phyloP scores from a whole-genome alignment of 92 coral and sea anemone species.

The Palythoa grandis region DNA sequence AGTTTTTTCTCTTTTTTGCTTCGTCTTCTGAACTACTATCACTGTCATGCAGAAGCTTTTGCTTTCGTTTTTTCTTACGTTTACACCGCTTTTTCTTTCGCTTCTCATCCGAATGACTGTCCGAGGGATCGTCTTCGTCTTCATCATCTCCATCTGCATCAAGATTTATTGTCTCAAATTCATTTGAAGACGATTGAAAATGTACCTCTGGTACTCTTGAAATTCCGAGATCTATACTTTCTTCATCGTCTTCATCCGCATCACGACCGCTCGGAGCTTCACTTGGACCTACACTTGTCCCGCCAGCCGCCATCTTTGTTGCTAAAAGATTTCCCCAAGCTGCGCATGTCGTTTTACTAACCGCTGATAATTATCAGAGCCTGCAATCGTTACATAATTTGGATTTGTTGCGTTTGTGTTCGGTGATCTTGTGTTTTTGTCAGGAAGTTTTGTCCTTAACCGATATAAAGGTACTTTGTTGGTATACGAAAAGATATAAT shows the following conservation, averaged over 20 bases:
- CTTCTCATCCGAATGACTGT: conserved; percentile 71
- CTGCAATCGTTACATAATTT: conserved; percentile 42
- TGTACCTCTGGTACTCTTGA: conserved; percentile 62
- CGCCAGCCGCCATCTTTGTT: conserved; percentile 78
- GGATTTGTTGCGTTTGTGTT: conserved; percentile 30
- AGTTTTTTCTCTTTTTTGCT: conserved; percentile 46
- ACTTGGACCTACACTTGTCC: conserved; percentile 49
- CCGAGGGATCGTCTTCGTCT: conserved; percentile 73
- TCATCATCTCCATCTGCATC: conserved; percentile 96
- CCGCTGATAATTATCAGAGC: conserved; percentile 25
- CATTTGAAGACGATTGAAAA: conserved; percentile 57
- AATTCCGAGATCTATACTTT: conserved; percentile 71
- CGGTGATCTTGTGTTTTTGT: neutral
- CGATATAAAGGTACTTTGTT: conserved; percentile 16
- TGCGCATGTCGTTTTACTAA: conserved; percentile 15
- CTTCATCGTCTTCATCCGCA: conserved; percentile 71
- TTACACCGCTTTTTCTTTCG: conserved; percentile 71
- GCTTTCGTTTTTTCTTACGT: conserved; percentile 84
- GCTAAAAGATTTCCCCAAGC: neutral
- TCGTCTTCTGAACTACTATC: conserved; percentile 98
- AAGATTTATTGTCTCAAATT: conserved; percentile 88
- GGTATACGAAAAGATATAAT: neutral
- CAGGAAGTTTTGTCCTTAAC: neutral
- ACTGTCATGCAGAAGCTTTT: conserved; percentile 57
- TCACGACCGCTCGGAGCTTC: conserved; percentile 54